Evolutionary conservation across 2,113 vertebrate species (phyloP), one percentile per base, ranked within the genome.

Genomic region (Mesoclemmys tuberculata): DNA sequence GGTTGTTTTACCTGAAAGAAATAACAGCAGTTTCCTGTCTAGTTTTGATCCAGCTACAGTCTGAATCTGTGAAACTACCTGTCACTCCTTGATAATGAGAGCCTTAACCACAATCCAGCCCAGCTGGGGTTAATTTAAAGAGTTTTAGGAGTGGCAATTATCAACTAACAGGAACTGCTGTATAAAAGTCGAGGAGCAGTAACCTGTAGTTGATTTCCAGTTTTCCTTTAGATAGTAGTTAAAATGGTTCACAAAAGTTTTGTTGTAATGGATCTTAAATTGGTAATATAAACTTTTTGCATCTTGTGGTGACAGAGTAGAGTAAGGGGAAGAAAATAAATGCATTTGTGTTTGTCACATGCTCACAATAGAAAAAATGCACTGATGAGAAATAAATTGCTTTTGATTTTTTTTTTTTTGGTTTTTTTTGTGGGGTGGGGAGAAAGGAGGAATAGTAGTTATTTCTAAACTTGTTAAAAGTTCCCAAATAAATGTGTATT

Each of bases 131-230:
- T 27, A 85, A 85, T 61, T 68, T 26, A 89, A 79, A 85, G 31
- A 16, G 5, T 82, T 92, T 86, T 56, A 82, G 9, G 29, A 82
- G 19, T 81, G 38, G 10, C 18, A 84, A 54, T 92, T 92, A 86
- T 41, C 54, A 93, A 38, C 27, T 75, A 90, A 52, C 4, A 56
- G 24, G 56, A 87, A 51, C n/a, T 31, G 2, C 4, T 84, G 2
- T 52, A n/a, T 31, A 82, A 79, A 80, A 79, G 27, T 5, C 18
- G 24, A 77, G 82, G 31, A 87, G 54, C 21, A 87, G 77, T n/a
- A 87, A 14, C 14, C 41, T 96, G 64, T 10, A 88, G 35, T 13
- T 64, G 35, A 6, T 38, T 89, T 89, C 61, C 79, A 24, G n/a
- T n/a, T 41, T 92, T 92, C 19, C 8, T 77, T 86, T 85, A 80